Base-by-base conservation (phyloP, 2,113 vertebrate genomes). In the Ariopsis seemanni region DNA sequence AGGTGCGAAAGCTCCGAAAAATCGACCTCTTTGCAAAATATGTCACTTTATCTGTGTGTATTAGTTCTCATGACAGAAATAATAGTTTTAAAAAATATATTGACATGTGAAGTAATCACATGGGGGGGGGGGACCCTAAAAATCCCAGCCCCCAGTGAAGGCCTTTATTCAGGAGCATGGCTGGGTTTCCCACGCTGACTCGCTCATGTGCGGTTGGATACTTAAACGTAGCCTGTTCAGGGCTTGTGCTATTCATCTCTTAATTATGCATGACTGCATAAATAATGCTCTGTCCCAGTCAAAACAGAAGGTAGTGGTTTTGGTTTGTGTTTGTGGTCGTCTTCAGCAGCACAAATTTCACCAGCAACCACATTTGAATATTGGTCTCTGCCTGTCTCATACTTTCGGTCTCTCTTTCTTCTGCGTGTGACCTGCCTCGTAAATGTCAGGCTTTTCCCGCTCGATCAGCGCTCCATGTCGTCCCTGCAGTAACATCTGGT, bases 391-490 rank as follows among this genome's bases (percentile, higher is more conserved):
- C 20, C 67, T 72, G 34, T 27, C 25, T 63, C 57, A 27, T 8
- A 5, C 15, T n/a, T 5, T 0, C 27, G 5, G 1, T 75, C 7
- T 15, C 67, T 58, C 9, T 72, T 34, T 58, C 17, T 30, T 5
- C 55, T 22, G 67, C 72, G 53, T 50, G 81, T 88, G 88, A 89
- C 85, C 87, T 82, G 71, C 81, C 82, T 88, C 71, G 48, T 78
- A 85, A 71, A 89, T 80, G 77, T 74, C 62, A 71, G 75, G 53
- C 60, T 83, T 84, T 82, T 80, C 89, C 74, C 27, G 52, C 63
- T 65, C 25, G 18, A 71, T 34, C 79, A 14, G 17, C 80, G 48
- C 84, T 50, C 4, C 71, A 74, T 72, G 63, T 34, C 78, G 82
- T 89, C 55, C 74, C 87, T 74, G 80, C 17, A 78, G 55, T 75